Conservation (phyloP, 2,797 vertebrate genomes). For the Oreonectes daqikongensis region DNA sequence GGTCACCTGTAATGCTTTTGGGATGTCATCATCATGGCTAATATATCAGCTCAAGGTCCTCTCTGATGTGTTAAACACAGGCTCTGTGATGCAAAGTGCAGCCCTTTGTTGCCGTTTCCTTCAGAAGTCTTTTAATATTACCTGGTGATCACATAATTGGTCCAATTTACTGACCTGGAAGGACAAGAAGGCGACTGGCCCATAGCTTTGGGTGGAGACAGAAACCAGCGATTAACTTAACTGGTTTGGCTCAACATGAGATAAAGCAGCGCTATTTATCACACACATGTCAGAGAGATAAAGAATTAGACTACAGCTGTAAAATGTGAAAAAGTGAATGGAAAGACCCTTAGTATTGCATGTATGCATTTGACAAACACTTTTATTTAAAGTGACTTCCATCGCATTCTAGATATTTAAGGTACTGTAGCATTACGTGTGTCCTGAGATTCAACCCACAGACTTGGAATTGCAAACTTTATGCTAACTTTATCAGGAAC, state of each 20-base stretch:
- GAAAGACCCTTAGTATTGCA: neutral
- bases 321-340: constrained; percentile 5
- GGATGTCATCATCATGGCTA: constrained; percentile 59
- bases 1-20: constrained; percentile 71
- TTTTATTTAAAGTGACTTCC: neutral
- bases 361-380: neutral
- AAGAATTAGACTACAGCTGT: constrained; percentile 12
- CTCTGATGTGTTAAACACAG: constrained; percentile 49
- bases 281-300: constrained; percentile 25
- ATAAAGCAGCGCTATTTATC: constrained; percentile 64
- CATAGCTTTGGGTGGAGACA: constrained; percentile 57
- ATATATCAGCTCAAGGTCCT: constrained; percentile 73
- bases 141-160: constrained; percentile 69
- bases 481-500: neutral
- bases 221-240: constrained; percentile 59
- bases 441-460: neutral
- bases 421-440: neutral
- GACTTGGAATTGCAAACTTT: neutral
- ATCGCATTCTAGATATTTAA: neutral
- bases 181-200: constrained; percentile 54
- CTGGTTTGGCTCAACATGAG: constrained; percentile 61
- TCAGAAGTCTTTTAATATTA: constrained; percentile 42
- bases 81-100: constrained; percentile 51
- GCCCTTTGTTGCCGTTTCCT: constrained; percentile 22
- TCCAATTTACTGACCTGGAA: constrained; percentile 64